These are phyloP conservation scores for Rhynchomys soricoides DNA, from an alignment of 2,113 vertebrate genomes.

Conservation along the genomic window DNA sequence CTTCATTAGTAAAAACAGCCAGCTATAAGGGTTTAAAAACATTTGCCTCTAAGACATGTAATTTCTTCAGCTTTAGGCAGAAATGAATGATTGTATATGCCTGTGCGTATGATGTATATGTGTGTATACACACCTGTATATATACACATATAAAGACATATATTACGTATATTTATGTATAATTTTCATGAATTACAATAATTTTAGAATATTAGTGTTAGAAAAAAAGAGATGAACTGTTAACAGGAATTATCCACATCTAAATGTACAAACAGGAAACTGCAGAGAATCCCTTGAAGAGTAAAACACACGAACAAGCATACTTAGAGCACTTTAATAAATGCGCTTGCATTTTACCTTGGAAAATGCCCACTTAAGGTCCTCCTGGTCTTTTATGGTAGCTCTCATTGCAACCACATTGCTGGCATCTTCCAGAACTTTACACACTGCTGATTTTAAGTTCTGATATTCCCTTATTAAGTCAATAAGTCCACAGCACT, in stretches of 20 bases:
- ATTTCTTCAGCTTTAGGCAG: not conserved
- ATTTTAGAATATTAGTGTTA: not conserved
- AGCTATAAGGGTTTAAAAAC: not conserved
- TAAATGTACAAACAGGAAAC: not conserved
- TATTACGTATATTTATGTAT: not conserved
- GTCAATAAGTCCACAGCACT: conserved; percentile 89
- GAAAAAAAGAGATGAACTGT: not conserved
- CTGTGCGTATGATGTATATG: not conserved
- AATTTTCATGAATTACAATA: not conserved
- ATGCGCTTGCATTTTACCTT: conserved; percentile 86
- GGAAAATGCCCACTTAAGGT: conserved; percentile 89
- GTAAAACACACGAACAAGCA: not conserved
- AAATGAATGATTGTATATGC: not conserved
- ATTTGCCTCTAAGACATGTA: not conserved
- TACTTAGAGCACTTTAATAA: not conserved
- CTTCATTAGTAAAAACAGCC: conserved; percentile 73
- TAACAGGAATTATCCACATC: not conserved
- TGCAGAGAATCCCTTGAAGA: not conserved
- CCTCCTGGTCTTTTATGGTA: conserved; percentile 90
- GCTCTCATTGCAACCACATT: conserved; percentile 87
- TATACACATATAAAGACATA: too few relatives aligned
- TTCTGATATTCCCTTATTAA: conserved; percentile 92
- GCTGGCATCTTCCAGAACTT: conserved; percentile 89
- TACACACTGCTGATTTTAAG: conserved; percentile 87
- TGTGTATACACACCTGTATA: not conserved